These are phyloP conservation scores for Sapajus apella DNA, from an alignment of 2,113 vertebrate species.

Conservation along the genomic window DNA sequence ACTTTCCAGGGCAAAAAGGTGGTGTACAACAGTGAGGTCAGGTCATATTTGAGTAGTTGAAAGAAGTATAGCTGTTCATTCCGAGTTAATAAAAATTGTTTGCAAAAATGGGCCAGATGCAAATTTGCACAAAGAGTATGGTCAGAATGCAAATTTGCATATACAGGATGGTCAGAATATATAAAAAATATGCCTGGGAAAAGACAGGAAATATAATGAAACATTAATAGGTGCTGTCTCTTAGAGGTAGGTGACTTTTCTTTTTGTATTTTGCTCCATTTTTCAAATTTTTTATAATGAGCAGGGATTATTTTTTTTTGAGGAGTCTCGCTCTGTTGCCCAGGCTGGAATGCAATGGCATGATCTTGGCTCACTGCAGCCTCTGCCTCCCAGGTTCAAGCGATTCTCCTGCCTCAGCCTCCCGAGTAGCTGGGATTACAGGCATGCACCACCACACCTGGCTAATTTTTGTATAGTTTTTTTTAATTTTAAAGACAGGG, in stretches of 20 bases:
- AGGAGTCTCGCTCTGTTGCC: too few species aligned
- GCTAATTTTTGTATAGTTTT: too few species aligned
- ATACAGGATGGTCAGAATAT: neutral
- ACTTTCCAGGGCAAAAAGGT: neutral
- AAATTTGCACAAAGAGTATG: neutral
- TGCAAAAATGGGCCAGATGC: neutral
- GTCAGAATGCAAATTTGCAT: neutral
- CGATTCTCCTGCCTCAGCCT: too few species aligned
- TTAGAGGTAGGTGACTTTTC: neutral
- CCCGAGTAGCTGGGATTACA: too few species aligned
- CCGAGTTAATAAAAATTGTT: neutral
- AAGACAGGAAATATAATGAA: neutral
- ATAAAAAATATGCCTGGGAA: neutral
- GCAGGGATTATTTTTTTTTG: neutral
- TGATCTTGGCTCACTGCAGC: too few species aligned
- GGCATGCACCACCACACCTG: accelerated
- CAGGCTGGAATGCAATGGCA: too few species aligned
- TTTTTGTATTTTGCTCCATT: neutral
- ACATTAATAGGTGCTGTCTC: neutral
- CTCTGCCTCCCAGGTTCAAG: too few species aligned
- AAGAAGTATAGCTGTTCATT: neutral
- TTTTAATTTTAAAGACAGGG: too few species aligned
- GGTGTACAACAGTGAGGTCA: neutral
- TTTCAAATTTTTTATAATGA: neutral
- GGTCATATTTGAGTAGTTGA: neutral